These are phyloP conservation scores for Procavia capensis DNA, from an alignment of 2,113 vertebrate genomes.

Conservation along the genomic window DNA sequence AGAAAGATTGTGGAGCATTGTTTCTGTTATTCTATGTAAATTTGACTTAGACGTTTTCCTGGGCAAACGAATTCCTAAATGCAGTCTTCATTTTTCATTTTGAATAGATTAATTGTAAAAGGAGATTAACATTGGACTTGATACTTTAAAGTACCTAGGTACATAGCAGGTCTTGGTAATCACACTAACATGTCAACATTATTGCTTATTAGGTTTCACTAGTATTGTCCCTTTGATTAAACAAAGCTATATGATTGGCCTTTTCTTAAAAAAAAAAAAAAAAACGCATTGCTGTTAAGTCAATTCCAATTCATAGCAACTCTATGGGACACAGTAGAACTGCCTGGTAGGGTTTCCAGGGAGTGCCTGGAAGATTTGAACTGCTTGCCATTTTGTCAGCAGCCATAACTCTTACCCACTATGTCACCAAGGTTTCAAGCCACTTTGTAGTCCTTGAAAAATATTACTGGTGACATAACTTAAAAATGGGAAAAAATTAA, in stretches of 20 bases:
- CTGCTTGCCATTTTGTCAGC: no score
- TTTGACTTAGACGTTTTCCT: conserved; percentile 16
- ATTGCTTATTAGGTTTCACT: neutral
- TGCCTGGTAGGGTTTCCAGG: no score
- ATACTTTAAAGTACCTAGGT: neutral
- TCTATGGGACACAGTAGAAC: no score
- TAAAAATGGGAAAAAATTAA: conserved; percentile 29
- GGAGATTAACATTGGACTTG: neutral
- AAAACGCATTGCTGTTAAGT: no score
- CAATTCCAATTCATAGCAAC: no score
- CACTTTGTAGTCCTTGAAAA: neutral
- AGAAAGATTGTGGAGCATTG: conserved; percentile 20
- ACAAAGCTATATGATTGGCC: conserved; percentile 22
- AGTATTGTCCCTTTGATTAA: conserved; percentile 3
- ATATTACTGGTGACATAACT: neutral
- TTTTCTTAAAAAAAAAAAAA: no score
- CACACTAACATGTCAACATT: neutral
- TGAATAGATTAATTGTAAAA: conserved; percentile 1
- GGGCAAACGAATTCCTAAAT: neutral
- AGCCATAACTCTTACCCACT: no score
- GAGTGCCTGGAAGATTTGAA: no score
- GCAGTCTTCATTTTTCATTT: conserved; percentile 35
- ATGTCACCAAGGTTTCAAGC: no score
- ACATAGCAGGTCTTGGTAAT: neutral
- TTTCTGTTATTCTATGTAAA: conserved; percentile 15